These are phyloP conservation scores for Proisotoma minuta DNA, from an alignment of 2,888 invertebrate species.

Conservation along the genomic window DNA sequence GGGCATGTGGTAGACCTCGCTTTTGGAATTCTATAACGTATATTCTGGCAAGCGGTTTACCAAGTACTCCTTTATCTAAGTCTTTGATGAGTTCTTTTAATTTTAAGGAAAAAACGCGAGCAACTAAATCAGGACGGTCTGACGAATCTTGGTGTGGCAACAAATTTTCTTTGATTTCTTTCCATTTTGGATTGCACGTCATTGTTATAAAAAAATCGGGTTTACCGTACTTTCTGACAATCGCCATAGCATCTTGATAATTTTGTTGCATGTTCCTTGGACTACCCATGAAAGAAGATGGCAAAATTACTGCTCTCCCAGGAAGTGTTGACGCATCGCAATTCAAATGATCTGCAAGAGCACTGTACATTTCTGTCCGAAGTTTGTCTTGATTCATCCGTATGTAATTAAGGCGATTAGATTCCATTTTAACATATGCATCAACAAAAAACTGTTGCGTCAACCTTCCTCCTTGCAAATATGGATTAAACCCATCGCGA, in stretches of 20 bases:
- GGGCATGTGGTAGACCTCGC: slow-evolving; percentile 42
- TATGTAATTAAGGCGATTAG: slow-evolving; percentile 43
- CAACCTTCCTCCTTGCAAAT: slow-evolving; percentile 43
- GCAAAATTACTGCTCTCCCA: slow-evolving; percentile 46
- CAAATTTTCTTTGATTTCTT: slow-evolving; percentile 50
- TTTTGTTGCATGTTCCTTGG: slow-evolving; percentile 50
- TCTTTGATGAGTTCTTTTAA: slow-evolving; percentile 46
- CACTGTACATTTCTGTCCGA: slow-evolving; percentile 45
- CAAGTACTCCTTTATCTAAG: slow-evolving; percentile 39
- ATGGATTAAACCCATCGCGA: slow-evolving; percentile 44
- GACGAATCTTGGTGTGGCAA: slow-evolving; percentile 26
- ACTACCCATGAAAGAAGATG: slow-evolving; percentile 49
- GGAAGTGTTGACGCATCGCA: too few relatives aligned
- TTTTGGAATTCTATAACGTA: slow-evolving; percentile 49
- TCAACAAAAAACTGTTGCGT: slow-evolving; percentile 49
- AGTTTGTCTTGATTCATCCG: slow-evolving; percentile 47
- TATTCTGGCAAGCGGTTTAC: slow-evolving; percentile 25
- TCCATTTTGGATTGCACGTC: slow-evolving; percentile 52
- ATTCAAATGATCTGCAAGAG: slow-evolving; percentile 42
- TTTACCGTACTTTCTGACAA: slow-evolving; percentile 51
- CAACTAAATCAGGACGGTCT: slow-evolving; percentile 50
- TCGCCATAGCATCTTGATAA: slow-evolving; percentile 52
- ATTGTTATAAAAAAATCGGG: slow-evolving; percentile 53
- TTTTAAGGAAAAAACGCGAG: slow-evolving; percentile 49
- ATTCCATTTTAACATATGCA: slow-evolving; percentile 47